Base-by-base conservation (phyloP, 2,113 vertebrate genomes). In the Podocnemis expansa region DNA sequence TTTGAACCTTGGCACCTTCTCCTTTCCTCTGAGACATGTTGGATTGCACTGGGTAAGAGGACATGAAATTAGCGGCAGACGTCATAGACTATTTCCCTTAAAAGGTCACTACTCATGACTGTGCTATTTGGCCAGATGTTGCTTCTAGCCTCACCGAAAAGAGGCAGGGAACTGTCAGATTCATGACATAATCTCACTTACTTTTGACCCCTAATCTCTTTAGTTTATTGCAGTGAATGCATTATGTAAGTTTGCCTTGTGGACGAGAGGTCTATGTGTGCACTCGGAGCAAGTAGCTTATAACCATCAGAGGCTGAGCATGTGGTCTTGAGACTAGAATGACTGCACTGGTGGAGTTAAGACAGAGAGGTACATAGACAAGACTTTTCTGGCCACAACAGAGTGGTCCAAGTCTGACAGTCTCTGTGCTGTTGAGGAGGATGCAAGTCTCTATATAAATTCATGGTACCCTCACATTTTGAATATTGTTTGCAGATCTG, bases 1-100 rank as follows among this genome's bases (percentile, higher is more conserved):
- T 98, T 97, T 96, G 95, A 93, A 96, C 97, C 94, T 96, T 97
- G 98, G 98, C 97, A 95, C 87, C 49, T 38, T 87, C 87, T 67
- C 13, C 27, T 85, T 84, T 85, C 95, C 94, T 94, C 87, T 5
- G 87, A 83, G 83, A 91, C 76, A 52, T 1, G 29, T 2, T 29
- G 43, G 94, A 93, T 70, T 0, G 10, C 13, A 12, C 88, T 96
- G 93, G 93, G 78, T 83, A 93, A 86, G 90, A 47, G 58, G 89
- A 84, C 75, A 78, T 55, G 76, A 89, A 96, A 93, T 85, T 93
- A 96, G 80, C 87, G 80, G 86, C 83, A 95, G 95, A 94, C 16
- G 82, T 92, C 78, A 93, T 95, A 73, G 88, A 89, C 97, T 85
- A 82, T 85, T 87, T 94, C 93, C 96, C 94, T 95, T 89, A 97